Percentiles rank a stretch among this genome's conserved stretches.
These are phyloP conservation scores for Thinocorus orbignyianus DNA, from an alignment of 2,113 vertebrate genomes.

Conservation along the genomic window DNA sequence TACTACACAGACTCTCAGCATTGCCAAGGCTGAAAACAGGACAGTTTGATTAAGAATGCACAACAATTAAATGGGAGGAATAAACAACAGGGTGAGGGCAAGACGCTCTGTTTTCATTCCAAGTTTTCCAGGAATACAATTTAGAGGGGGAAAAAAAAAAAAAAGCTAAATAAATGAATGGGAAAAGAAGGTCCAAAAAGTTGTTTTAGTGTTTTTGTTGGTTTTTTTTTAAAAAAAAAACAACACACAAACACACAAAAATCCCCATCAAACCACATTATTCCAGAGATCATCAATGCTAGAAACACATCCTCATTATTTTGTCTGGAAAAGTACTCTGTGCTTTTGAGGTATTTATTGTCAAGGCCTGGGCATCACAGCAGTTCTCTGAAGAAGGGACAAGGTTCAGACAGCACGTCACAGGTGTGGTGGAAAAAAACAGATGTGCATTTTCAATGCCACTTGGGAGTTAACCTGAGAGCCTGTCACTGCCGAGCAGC, in stretches of 20 bases:
- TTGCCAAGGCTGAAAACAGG: background rate
- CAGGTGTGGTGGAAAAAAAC: background rate
- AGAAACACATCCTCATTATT: background rate
- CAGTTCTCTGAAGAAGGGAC: background rate
- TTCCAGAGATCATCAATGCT: background rate
- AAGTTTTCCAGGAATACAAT: background rate
- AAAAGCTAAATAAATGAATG: background rate
- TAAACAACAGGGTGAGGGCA: background rate
- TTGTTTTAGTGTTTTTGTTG: background rate
- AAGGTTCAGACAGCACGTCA: background rate
- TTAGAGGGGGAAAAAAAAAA: background rate
- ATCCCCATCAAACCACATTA: background rate
- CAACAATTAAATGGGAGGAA: background rate
- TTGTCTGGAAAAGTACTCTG: background rate
- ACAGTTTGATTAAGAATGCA: background rate
- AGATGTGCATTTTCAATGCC: slow-evolving; percentile 34
- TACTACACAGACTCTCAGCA: background rate
- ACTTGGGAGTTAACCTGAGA: background rate
- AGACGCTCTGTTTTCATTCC: background rate
- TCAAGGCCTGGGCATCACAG: background rate
- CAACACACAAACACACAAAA: too few relatives aligned
- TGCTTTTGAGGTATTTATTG: background rate
- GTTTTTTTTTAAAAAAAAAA: too few relatives aligned
- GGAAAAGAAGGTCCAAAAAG: background rate
- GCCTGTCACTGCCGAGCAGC: background rate